A percentile compares a stretch with the other conserved stretches of the same genome.
Conservation (phyloP, 2,797 vertebrate species). For the Anas capensis region DNA sequence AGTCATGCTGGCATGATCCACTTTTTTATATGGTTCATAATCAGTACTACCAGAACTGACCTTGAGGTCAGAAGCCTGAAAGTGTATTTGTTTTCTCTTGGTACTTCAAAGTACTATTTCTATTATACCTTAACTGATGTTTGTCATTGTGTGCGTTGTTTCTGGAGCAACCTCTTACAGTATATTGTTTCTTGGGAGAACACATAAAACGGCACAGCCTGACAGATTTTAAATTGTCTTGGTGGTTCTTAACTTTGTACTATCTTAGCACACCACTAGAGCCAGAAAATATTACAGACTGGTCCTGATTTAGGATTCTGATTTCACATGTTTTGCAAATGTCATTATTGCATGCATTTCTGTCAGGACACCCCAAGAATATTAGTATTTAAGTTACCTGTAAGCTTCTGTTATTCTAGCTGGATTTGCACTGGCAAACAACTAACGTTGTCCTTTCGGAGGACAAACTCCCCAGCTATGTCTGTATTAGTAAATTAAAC, state of each 20-base stretch:
- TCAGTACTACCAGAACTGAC: background rate
- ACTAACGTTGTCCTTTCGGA: background rate
- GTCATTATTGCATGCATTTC: background rate
- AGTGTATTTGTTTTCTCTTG: background rate
- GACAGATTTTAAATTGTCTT: background rate
- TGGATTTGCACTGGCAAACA: background rate
- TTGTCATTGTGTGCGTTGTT: background rate
- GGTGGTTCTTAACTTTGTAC: background rate
- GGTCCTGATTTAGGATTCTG: background rate
- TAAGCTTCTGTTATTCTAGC: background rate
- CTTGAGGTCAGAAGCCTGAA: background rate
- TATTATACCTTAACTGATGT: background rate
- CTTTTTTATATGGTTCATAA: background rate
- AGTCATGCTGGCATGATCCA: background rate
- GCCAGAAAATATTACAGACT: background rate
- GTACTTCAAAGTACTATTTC: background rate
- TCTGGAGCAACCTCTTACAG: background rate
- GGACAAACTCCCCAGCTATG: background rate
- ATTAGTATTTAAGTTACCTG: background rate
- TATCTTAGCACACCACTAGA: background rate
- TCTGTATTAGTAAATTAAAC: background rate
- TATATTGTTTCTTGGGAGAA: background rate
- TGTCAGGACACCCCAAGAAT: background rate
- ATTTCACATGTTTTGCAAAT: slow-evolving; percentile 2
- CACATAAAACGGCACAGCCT: background rate